Percentiles rank a stretch among this genome's conserved stretches.
Conservation (phyloP, 2,797 vertebrate genomes). For the Lacerta bilineata region DNA sequence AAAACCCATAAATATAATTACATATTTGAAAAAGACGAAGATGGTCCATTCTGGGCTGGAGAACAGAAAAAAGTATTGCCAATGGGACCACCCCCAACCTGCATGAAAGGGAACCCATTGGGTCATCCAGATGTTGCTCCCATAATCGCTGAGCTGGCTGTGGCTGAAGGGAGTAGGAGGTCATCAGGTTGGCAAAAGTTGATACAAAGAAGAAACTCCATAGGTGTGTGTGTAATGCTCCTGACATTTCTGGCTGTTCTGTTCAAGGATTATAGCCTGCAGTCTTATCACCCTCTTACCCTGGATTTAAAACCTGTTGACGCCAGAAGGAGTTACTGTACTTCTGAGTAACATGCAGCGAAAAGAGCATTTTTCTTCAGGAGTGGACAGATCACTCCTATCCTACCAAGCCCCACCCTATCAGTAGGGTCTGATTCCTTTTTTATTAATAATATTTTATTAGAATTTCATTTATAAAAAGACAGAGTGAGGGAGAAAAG, state of each 20-base stretch:
- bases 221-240: too few species aligned
- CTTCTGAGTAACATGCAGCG: neutral
- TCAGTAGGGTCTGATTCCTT: neutral
- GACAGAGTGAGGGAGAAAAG: too few species aligned
- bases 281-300: neutral
- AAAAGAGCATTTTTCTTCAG: neutral
- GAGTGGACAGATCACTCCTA: too few species aligned
- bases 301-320: neutral
- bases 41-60: too few species aligned
- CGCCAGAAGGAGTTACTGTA: neutral
- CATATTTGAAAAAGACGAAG: too few species aligned
- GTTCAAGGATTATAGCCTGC: neutral
- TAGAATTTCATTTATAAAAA: too few species aligned
- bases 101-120: too few species aligned
- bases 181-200: neutral
- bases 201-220: neutral
- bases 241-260: neutral
- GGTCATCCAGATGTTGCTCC: too few species aligned
- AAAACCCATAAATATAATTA: too few species aligned
- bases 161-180: neutral
- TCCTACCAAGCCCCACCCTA: neutral
- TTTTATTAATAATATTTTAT: too few species aligned
- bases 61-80: too few species aligned
- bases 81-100: too few species aligned
- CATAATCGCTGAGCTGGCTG: neutral